A percentile compares a stretch with the other conserved stretches of the same genome.
These are phyloP conservation scores for honey bee (Apis mellifera) DNA, from an alignment of 1,140 invertebrate species.

Conservation along the genomic window DNA sequence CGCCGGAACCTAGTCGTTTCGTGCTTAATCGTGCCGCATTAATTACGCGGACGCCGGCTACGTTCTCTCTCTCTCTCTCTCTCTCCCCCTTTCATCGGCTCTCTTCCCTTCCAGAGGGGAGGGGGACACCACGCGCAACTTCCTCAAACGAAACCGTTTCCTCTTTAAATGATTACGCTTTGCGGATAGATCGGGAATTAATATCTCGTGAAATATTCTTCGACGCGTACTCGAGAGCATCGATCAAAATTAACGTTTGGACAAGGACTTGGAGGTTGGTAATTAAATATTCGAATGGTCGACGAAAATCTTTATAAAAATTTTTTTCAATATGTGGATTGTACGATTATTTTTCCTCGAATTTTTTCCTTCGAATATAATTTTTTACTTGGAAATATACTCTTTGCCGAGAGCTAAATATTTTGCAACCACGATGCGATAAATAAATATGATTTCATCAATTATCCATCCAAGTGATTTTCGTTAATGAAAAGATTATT, in stretches of 20 bases:
- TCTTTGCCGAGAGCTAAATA: no score
- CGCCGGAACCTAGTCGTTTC: constrained; percentile 72
- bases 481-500: no score
- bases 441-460: no score
- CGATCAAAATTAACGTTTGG: background rate
- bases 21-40: constrained; percentile 76
- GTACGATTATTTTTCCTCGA: no score
- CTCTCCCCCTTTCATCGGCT: background rate
- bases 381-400: no score
- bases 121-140: background rate
- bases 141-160: constrained; percentile 26
- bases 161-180: constrained; percentile 32
- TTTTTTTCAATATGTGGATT: no score
- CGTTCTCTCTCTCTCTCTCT: constrained; percentile 19
- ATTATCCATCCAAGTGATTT: no score
- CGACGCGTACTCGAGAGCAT: background rate
- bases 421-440: no score
- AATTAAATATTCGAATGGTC: background rate
- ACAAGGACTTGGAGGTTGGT: background rate
- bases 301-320: no score
- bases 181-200: constrained; percentile 27
- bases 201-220: constrained; percentile 4
- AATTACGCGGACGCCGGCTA: constrained; percentile 74
- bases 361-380: no score
- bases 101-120: background rate